Evolutionary conservation across 2,888 invertebrate species (phyloP).

Genomic region (Ischnura elegans): DNA sequence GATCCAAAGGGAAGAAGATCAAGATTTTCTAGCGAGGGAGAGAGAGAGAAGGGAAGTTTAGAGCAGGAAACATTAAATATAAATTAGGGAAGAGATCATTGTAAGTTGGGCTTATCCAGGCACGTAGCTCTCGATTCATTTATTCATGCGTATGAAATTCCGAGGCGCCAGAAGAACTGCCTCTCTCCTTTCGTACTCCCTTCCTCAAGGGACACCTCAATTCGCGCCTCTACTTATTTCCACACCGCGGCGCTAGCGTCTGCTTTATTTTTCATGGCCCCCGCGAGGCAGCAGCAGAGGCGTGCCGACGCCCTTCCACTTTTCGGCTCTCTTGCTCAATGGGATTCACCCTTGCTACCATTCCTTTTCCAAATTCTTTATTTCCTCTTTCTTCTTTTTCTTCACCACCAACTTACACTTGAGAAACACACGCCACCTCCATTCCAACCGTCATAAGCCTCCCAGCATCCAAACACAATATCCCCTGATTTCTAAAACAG

Average conservation of each 20-base stretch:
- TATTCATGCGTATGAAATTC: constrained; percentile 60
- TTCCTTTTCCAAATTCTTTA: background rate
- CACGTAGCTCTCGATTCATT: constrained; percentile 42
- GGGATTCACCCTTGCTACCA: background rate
- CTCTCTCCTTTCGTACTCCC: background rate
- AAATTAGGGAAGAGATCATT: constrained; percentile 22
- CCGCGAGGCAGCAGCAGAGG: background rate
- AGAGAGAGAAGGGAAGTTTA: background rate
- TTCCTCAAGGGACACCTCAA: background rate
- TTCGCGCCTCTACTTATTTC: background rate
- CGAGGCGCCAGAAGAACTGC: background rate
- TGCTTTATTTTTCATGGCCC: constrained; percentile 61
- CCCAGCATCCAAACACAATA: too few relatives aligned
- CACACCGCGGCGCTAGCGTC: background rate
- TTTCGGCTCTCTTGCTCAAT: background rate
- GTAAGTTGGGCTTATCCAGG: constrained; percentile 44
- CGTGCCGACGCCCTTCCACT: background rate
- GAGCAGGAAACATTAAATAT: background rate
- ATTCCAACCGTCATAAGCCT: background rate
- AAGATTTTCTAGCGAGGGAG: background rate
- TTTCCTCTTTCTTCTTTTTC: background rate
- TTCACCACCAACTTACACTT: background rate
- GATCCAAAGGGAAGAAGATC: background rate
- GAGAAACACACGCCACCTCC: too few relatives aligned
- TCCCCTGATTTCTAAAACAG: too few relatives aligned